Base-by-base conservation (phyloP, 2,797 vertebrate genomes). In the Myripristis murdjan region DNA sequence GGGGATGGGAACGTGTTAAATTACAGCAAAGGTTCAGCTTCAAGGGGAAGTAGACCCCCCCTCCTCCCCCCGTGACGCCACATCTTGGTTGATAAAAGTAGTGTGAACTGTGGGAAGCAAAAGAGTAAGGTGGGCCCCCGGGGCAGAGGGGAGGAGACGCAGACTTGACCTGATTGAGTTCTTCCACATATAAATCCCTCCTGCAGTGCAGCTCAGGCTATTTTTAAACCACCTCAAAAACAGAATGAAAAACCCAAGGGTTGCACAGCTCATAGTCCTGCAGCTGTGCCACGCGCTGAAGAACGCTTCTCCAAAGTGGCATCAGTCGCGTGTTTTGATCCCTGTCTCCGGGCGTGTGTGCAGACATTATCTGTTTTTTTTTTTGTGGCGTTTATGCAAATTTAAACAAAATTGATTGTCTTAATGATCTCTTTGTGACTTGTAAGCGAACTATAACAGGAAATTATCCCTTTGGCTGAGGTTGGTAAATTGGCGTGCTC, bases 151-250 rank as follows among this genome's bases (percentile, higher is more conserved):
- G 64, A 72, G 39, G 68, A 73, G 73, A 57, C 47, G 57, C 68
- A 75, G 70, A 82, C 75, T 67, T 83, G 81, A 84, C 78, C 84
- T 77, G 70, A 89, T 82, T 85, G 79, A 81, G 71, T 74, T 87
- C 66, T 83, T 79, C 63, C 84, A 61, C 55, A 56, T 68, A 74
- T 77, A 56, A 79, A 70, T 47, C 56, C 52, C 65, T 55, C 79
- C 73, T 23, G 66, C 73, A 60, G 77, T 54, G 49, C 26, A 62
- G 68, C 62, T 52, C 16, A 26, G 28, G 59, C 66, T 90, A 88
- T 89, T 86, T 86, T 83, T 81, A 88, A 87, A 79, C 64, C 70
- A 61, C 31, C 66, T 77, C 64, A 73, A 74, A 28, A 89, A 91
- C 71, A 65, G 75, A 74, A 77, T 78, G 51, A 73, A 79, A 82